These are phyloP conservation scores for Oncorhynchus clarkii DNA, from an alignment of 2,113 vertebrate species.

Conservation along the genomic window DNA sequence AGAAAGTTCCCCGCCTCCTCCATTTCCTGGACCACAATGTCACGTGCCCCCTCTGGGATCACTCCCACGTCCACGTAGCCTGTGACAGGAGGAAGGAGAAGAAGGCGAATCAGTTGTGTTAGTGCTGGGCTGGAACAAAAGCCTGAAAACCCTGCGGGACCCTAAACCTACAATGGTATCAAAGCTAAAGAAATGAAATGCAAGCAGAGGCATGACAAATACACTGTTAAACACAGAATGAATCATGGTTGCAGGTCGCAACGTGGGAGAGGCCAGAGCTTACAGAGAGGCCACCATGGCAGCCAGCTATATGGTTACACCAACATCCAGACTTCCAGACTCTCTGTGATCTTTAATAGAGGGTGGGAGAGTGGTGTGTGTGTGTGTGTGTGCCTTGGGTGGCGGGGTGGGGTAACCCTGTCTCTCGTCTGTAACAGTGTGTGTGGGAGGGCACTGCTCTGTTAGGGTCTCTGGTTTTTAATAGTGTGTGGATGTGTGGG, in stretches of 20 bases:
- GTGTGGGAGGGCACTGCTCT: slow-evolving; percentile 57
- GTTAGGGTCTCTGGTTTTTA: slow-evolving; percentile 66
- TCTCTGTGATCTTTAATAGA: slow-evolving; percentile 72
- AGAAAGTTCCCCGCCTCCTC: slow-evolving; percentile 93
- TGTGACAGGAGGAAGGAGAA: slow-evolving; percentile 53
- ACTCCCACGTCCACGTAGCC: slow-evolving; percentile 91
- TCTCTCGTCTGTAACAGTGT: slow-evolving; percentile 52
- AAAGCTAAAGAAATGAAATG: no score
- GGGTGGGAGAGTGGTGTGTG: slow-evolving; percentile 52
- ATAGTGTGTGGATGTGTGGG: slow-evolving; percentile 64
- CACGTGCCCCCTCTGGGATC: slow-evolving; percentile 91
- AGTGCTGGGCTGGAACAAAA: slow-evolving; percentile 5
- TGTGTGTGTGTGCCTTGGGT: slow-evolving; percentile 19
- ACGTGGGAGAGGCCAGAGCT: slow-evolving; percentile 2
- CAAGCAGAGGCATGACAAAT: not conserved
- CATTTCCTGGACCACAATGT: slow-evolving; percentile 88
- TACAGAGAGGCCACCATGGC: slow-evolving; percentile 58
- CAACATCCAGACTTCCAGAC: slow-evolving; percentile 61
- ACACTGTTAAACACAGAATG: not conserved
- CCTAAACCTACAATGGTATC: no score
- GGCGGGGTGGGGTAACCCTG: slow-evolving; percentile 54
- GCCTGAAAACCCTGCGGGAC: no score
- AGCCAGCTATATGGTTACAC: slow-evolving; percentile 49
- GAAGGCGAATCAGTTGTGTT: not conserved
- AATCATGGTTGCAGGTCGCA: not conserved